A percentile compares a stretch with the other conserved stretches of the same genome.
Conservation (phyloP, 2,113 vertebrate genomes). For the Anoplopoma fimbria region DNA sequence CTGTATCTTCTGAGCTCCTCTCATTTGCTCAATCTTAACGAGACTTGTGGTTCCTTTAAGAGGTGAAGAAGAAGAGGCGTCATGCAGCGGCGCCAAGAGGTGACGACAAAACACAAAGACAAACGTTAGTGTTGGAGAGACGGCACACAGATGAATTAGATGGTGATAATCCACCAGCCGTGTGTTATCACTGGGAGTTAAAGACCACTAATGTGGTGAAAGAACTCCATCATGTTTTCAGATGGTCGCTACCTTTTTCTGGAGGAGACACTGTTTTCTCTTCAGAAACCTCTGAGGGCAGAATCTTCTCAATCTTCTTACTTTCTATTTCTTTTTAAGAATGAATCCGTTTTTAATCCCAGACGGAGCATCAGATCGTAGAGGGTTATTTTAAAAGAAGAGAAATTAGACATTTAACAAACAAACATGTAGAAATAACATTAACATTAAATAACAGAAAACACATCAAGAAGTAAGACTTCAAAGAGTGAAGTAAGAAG, state of each 20-base stretch:
- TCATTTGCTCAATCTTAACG: slow-evolving; percentile 19
- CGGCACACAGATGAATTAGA: slow-evolving; percentile 31
- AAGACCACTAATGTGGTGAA: slow-evolving; percentile 21
- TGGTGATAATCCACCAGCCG: slow-evolving; percentile 42
- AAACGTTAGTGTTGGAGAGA: slow-evolving; percentile 59
- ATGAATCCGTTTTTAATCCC: slow-evolving; percentile 42
- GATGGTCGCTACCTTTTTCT: slow-evolving; percentile 69
- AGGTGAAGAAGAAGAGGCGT: slow-evolving; percentile 66
- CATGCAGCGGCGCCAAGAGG: slow-evolving; percentile 76
- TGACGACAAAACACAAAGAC: slow-evolving; percentile 72
- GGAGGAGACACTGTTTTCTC: slow-evolving; percentile 53
- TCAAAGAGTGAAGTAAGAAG: neutral
- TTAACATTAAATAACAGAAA: slow-evolving; percentile 9
- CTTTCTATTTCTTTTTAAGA: slow-evolving; percentile 61
- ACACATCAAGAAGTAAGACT: neutral
- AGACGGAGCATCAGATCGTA: slow-evolving; percentile 1
- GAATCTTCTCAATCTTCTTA: slow-evolving; percentile 59
- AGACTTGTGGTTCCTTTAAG: slow-evolving; percentile 60
- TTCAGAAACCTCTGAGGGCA: slow-evolving; percentile 24
- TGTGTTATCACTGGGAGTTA: slow-evolving; percentile 36
- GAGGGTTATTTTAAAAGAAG: slow-evolving; percentile 27
- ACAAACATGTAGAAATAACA: neutral
- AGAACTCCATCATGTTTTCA: slow-evolving; percentile 4
- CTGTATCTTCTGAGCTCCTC: slow-evolving; percentile 50
- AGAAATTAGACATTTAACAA: slow-evolving; percentile 43